Evolutionary conservation across 2,888 invertebrate genomes (phyloP).

Genomic region (Mythimna ferrago): DNA sequence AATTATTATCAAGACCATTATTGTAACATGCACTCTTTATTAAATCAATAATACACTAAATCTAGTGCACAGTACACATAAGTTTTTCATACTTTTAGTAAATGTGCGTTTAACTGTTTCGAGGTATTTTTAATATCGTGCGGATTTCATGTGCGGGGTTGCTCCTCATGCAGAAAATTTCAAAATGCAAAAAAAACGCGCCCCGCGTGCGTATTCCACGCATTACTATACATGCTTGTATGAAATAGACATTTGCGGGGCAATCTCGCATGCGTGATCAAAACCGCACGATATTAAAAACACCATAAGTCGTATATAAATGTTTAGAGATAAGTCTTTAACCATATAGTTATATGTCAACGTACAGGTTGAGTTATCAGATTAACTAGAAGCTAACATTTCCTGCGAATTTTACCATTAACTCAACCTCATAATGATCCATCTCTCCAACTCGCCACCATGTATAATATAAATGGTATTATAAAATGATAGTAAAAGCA

Average conservation of each 20-base stretch:
- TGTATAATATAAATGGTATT: background rate
- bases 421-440: background rate
- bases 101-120: background rate
- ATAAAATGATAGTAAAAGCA: background rate
- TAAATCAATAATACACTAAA: background rate
- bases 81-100: background rate
- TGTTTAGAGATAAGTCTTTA: background rate
- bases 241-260: no score
- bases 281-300: no score
- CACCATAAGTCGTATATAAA: background rate
- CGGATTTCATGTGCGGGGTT: no score
- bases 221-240: no score
- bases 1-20: background rate
- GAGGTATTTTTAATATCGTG: no score
- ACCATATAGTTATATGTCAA: background rate
- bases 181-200: no score
- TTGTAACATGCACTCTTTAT: background rate
- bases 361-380: background rate
- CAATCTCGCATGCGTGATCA: no score
- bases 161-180: no score
- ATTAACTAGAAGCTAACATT: background rate
- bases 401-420: background rate
- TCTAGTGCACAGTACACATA: background rate
- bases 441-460: background rate
- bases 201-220: no score